phyloP scores from a whole-genome alignment of 2,113 vertebrate species.

The Oreocharis arfaki region DNA sequence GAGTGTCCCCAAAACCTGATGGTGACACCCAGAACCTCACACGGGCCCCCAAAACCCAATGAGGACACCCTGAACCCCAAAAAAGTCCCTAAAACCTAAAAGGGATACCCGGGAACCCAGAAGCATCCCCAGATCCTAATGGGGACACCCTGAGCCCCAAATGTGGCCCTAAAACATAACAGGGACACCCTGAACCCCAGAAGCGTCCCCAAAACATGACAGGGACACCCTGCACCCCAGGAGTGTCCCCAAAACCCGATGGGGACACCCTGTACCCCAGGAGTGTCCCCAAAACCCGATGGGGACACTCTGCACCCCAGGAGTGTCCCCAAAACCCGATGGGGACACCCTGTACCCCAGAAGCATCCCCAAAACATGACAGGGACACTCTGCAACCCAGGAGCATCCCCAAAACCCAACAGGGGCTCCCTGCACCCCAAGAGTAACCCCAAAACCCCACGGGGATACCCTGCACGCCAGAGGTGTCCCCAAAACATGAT shows the following conservation, averaged over 20 bases:
- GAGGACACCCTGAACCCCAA: background rate
- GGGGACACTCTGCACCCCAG: too few species aligned
- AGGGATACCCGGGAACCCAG: background rate
- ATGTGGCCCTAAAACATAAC: background rate
- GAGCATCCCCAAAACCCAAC: fast-evolving
- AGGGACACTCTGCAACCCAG: background rate
- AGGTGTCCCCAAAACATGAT: background rate
- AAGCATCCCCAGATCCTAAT: background rate
- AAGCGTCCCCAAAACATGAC: fast-evolving
- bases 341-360: background rate
- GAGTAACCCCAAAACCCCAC: fast-evolving
- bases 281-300: fast-evolving
- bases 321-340: fast-evolving
- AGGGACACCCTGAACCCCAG: background rate
- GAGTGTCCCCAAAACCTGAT: too few species aligned
- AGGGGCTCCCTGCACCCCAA: background rate
- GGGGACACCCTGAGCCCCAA: background rate
- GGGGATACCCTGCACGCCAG: too few species aligned
- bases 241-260: too few species aligned
- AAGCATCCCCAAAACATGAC: background rate
- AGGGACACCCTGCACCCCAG: background rate
- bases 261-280: background rate
- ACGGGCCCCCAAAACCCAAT: background rate
- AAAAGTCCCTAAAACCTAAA: background rate
- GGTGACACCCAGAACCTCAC: too few species aligned